Evolutionary conservation across 2,888 invertebrate species (phyloP).

Genomic region (Dynastes grantii): DNA sequence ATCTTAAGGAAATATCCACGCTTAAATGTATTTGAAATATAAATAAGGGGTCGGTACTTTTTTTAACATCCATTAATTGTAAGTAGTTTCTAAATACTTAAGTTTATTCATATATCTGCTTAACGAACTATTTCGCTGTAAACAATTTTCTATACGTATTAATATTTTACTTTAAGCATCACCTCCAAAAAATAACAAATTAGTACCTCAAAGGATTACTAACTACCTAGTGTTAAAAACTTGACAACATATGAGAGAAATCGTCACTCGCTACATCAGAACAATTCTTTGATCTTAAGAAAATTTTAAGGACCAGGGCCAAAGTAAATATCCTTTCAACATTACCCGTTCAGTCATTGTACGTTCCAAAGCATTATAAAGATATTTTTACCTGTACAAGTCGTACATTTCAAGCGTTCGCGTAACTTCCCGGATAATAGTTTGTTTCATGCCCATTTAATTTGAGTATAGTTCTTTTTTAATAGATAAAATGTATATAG

Average conservation of each 20-base stretch:
- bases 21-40: too few species aligned
- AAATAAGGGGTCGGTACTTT: too few species aligned
- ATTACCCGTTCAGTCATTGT: conserved; percentile 25
- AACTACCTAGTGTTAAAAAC: conserved; percentile 41
- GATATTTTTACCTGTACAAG: conserved; percentile 29
- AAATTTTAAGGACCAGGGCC: conserved; percentile 21
- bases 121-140: neutral
- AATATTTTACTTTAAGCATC: conserved; percentile 6
- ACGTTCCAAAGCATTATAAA: conserved; percentile 8
- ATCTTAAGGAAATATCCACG: too few species aligned
- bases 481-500: too few species aligned
- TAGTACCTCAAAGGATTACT: conserved; percentile 45
- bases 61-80: too few species aligned
- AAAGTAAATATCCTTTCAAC: conserved; percentile 28
- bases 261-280: conserved; percentile 11
- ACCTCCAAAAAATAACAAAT: conserved; percentile 23
- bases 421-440: neutral
- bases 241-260: conserved; percentile 37
- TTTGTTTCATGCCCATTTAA: neutral
- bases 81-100: too few species aligned
- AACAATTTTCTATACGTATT: conserved; percentile 25
- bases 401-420: neutral
- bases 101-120: too few species aligned
- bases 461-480: neutral
- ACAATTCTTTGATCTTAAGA: conserved; percentile 36